Base-by-base conservation (phyloP, 2,113 vertebrate genomes). In the Paramormyrops kingsleyae region DNA sequence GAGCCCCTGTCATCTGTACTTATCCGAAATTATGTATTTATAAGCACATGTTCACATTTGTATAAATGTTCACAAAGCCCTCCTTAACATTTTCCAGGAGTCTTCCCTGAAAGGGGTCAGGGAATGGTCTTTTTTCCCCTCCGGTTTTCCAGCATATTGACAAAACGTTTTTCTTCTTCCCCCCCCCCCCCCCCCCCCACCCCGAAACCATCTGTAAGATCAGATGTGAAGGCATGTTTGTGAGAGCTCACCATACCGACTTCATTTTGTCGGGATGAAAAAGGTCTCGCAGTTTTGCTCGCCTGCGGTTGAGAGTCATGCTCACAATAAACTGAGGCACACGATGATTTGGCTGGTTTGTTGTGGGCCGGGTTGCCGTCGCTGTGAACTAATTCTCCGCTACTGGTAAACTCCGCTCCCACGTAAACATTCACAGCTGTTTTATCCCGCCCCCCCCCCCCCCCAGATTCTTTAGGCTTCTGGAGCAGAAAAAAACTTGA, bases 21-120 rank as follows among this genome's bases (percentile, higher is more conserved):
- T 84, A 84, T 9, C 83, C 35, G 21, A 84, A n/a, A 84, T 46
- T 84, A n/a, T n/a, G 44, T 49, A 47, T 84, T 84, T 47, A 84
- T 84, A 84, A 84, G 83, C 83, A 84, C 44, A 84, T 84, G 44
- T 47, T 84, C 83, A n/a, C 83, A 47, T 84, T 84, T 84, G 83
- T 84, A 47, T n/a, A 84, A 84, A 47, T 84, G 83, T 44, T 19
- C 83, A 24, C 4, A 27, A 84, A 80, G 5, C 74, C 35, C 83
- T 44, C 44, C 21, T 5, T 46, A 47, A 84, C 44, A 47, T 84
- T 47, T 44, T 84, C 83, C 83, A 84, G 83, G 83, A 84, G 21
- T 84, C 83, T 47, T 44, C 39, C 83, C 5, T 24, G 74, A 80
- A 84, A 47, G 44, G 42, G 83, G 42, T 84, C 44, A 84, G 21